A percentile compares a stretch with the other conserved stretches of the same genome.
These are phyloP conservation scores for Turritopsis dohrnii DNA, from an alignment of 30 jellyfish, hydroid and myxozoan species.

Conservation along the genomic window DNA sequence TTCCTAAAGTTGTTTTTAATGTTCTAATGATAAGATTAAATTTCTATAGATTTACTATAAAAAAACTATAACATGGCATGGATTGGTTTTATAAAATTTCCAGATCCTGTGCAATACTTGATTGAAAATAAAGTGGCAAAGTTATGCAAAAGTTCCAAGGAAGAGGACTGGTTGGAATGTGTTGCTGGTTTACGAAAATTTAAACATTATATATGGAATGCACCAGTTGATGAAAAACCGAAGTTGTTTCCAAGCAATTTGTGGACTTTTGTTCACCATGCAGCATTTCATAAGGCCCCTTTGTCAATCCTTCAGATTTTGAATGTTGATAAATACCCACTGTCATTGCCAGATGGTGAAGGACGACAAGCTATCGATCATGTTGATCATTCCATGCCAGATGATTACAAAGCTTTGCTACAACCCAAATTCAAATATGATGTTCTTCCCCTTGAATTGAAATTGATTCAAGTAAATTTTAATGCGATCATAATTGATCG, in stretches of 20 bases:
- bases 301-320: neutral
- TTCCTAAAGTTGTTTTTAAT: no score
- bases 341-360: conserved; percentile 30
- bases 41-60: neutral
- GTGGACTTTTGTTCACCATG: conserved; percentile 19
- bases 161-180: conserved; percentile 20
- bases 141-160: neutral
- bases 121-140: conserved; percentile 21
- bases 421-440: neutral
- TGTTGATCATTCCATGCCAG: conserved; percentile 9
- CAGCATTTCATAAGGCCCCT: conserved; percentile 17
- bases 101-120: neutral
- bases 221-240: neutral
- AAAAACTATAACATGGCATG: neutral
- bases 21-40: no score
- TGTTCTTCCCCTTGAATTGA: conserved; percentile 16
- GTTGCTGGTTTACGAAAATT: neutral
- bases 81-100: conserved; percentile 21
- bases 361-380: conserved; percentile 14
- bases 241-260: conserved; percentile 2
- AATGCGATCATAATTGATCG: conserved; percentile 9
- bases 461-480: conserved; percentile 12
- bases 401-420: conserved; percentile 13
- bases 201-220: conserved; percentile 9
- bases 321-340: conserved; percentile 21